These are phyloP conservation scores for Tauraco hartlaubi DNA, from an alignment of 2,797 vertebrate genomes.

Conservation along the genomic window DNA sequence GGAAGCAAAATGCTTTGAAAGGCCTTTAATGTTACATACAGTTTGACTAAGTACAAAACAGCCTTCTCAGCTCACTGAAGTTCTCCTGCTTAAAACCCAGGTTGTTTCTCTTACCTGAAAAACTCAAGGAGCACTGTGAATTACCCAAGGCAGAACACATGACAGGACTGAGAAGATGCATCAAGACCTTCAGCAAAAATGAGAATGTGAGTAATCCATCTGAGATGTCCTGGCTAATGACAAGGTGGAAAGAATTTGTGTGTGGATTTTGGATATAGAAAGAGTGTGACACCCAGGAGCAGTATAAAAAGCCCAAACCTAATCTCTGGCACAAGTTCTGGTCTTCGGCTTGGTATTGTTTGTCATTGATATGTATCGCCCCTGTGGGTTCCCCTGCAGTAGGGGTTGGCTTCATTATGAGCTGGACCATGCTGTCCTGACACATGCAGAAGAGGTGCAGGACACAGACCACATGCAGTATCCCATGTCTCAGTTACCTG, in stretches of 20 bases:
- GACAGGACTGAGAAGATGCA: constrained; percentile 35
- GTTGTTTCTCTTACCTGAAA: background rate
- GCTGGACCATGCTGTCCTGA: background rate
- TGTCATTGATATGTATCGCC: accelerated
- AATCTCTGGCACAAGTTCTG: background rate
- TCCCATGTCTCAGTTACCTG: background rate
- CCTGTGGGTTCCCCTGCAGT: background rate
- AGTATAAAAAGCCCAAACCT: background rate
- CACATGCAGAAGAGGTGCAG: background rate
- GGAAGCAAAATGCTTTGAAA: background rate
- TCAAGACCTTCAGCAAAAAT: constrained; percentile 1
- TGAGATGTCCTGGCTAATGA: background rate
- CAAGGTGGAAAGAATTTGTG: background rate
- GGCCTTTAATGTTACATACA: background rate
- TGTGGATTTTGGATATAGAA: background rate
- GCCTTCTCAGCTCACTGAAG: background rate
- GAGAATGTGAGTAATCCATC: constrained; percentile 46
- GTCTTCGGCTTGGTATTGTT: background rate
- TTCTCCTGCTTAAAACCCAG: background rate
- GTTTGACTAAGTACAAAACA: background rate
- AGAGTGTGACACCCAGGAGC: background rate
- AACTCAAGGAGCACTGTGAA: background rate
- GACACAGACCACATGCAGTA: background rate
- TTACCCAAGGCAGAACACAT: background rate
- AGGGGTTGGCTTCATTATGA: background rate